Percentiles rank a stretch among this genome's conserved stretches.
phyloP scores from a whole-genome alignment of 2,888 invertebrate genomes.

The Hypselothyrea guttata region DNA sequence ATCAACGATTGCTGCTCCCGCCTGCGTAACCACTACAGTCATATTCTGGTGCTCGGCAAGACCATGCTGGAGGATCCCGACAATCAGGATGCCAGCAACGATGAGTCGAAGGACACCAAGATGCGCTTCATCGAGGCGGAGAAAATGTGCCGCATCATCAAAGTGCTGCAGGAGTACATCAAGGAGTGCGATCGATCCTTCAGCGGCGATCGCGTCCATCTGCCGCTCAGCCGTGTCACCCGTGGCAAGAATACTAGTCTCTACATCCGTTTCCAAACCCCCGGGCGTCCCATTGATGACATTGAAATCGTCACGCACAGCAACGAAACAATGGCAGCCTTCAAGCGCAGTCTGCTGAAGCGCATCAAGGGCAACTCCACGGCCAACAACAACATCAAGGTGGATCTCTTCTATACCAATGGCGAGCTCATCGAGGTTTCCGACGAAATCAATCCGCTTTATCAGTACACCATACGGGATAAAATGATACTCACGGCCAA shows the following conservation, averaged over 20 bases:
- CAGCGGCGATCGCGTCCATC: constrained; percentile 92
- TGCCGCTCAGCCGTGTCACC: constrained; percentile 93
- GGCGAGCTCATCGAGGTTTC: constrained; percentile 93
- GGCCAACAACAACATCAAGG: constrained; percentile 89
- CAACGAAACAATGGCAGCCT: constrained; percentile 94
- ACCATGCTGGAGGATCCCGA: constrained; percentile 58
- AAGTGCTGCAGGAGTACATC: constrained; percentile 96
- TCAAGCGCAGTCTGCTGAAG: constrained; percentile 89
- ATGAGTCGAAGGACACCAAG: constrained; percentile 79
- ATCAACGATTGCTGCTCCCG: constrained; percentile 96
- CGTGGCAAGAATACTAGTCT: constrained; percentile 94
- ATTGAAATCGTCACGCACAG: constrained; percentile 96
- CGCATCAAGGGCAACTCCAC: constrained; percentile 84
- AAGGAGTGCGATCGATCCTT: constrained; percentile 96
- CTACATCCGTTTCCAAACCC: constrained; percentile 93
- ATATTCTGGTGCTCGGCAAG: constrained; percentile 84
- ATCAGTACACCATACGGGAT: constrained; percentile 88
- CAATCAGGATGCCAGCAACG: constrained; percentile 62
- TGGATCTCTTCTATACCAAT: constrained; percentile 92
- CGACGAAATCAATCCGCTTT: constrained; percentile 93
- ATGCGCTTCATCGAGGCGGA: constrained; percentile 85
- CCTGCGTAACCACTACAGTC: constrained; percentile 92
- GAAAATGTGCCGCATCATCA: constrained; percentile 95
- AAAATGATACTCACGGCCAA: constrained; percentile 93
- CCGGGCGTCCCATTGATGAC: constrained; percentile 94